Evolutionary conservation across 2,797 vertebrate genomes (phyloP).

Genomic region (Cryptoblepharus egeriae): DNA sequence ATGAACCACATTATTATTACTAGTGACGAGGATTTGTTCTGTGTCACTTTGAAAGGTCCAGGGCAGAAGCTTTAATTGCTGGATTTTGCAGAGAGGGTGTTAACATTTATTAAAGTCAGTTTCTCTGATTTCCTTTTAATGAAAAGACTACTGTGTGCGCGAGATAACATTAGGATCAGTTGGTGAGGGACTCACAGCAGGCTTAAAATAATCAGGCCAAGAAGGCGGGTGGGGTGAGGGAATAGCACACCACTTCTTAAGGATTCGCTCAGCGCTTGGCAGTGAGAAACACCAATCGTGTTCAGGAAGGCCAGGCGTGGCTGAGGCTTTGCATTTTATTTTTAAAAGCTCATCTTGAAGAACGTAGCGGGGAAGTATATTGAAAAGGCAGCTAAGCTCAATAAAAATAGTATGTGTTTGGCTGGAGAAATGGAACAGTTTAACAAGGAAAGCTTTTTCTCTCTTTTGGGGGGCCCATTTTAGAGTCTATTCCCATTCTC

Average conservation of each 20-base stretch:
- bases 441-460: background rate
- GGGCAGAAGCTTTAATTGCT: conserved; percentile 78
- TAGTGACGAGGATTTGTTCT: conserved; percentile 55
- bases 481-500: background rate
- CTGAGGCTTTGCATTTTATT: conserved; percentile 34
- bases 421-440: background rate
- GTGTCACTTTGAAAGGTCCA: conserved; percentile 60
- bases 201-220: conserved; percentile 85
- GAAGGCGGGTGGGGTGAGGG: conserved; percentile 46
- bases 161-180: conserved; percentile 84
- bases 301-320: conserved; percentile 1
- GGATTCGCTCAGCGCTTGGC: conserved; percentile 76
- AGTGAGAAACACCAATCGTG: background rate
- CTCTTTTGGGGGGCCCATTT: background rate
- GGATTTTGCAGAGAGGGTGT: conserved; percentile 75
- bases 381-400: conserved; percentile 10
- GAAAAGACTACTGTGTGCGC: conserved; percentile 82
- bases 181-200: conserved; percentile 79
- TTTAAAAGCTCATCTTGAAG: conserved; percentile 12
- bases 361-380: conserved; percentile 9
- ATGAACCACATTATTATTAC: conserved; percentile 48
- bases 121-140: conserved; percentile 92
- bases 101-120: conserved; percentile 88
- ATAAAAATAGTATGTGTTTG: conserved; percentile 13
- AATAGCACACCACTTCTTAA: conserved; percentile 76